Conservation (phyloP, 2,113 vertebrate species). For the Taurulus bubalis region DNA sequence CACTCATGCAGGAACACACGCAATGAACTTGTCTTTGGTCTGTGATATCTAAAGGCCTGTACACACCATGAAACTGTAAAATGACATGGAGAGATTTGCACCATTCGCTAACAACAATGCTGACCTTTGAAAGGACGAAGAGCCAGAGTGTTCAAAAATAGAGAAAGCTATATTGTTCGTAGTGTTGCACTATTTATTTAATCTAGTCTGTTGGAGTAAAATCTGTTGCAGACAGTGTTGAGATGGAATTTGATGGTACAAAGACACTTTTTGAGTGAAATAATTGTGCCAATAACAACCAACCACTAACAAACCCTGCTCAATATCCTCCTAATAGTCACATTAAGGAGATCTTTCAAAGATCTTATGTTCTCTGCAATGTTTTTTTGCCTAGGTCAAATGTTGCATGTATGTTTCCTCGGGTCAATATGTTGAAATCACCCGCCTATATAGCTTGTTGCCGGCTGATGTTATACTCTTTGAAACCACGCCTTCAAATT, state of each 20-base stretch:
- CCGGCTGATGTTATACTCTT: not conserved
- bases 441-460: not conserved
- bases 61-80: not conserved
- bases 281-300: not conserved
- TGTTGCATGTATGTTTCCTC: too few relatives aligned
- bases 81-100: not conserved
- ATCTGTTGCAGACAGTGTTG: not conserved
- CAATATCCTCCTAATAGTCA: too few relatives aligned
- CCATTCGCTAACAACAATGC: not conserved
- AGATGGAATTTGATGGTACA: too few relatives aligned
- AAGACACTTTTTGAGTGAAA: not conserved
- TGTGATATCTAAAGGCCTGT: not conserved
- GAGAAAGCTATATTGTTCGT: not conserved
- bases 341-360: not conserved
- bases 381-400: not conserved
- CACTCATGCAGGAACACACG: slow-evolving; percentile 8
- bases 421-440: not conserved
- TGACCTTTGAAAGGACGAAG: not conserved
- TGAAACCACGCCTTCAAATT: not conserved
- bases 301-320: not conserved
- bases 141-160: not conserved
- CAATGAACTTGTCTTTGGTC: slow-evolving; percentile 20
- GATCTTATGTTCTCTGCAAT: not conserved
- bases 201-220: not conserved
- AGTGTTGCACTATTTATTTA: not conserved